Base-by-base conservation (phyloP, 1,140 invertebrate genomes). In the Zaprionus camerounensis region DNA sequence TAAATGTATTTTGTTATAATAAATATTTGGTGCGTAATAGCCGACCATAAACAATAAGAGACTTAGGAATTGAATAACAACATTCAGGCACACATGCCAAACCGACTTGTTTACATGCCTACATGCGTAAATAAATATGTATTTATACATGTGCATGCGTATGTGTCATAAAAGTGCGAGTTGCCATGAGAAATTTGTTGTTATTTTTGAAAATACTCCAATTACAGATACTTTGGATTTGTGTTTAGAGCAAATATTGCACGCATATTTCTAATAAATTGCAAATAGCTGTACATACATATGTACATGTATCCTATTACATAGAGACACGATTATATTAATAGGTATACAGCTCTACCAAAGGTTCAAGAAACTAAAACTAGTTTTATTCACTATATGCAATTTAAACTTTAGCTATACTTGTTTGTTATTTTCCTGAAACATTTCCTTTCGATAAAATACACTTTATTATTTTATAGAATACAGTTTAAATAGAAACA, bases 11-110 rank as follows among this genome's bases (percentile, higher is more conserved):
- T 75, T 55, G 11, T 69, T 65, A 59, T 57, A 65, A 46, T 65
- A 71, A 71, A 71, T 76, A 76, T 64, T 61, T 61, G 68, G 69
- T 76, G 73, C 73, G 73, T 76, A 76, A 65, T 65, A 61, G 13
- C 55, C 20, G 53, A 24, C 41, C 28, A 38, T 55, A 51, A 61
- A 72, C 67, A 86, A 83, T 57, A 78, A 53, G 49, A 64, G 24
- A 41, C 58, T 3, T 13, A 31, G 51, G 58, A 59, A 82, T 74
- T 69, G 24, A 71, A 85, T 73, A 84, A 82, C 76, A 82, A 80
- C 59, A 66, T 26, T 66, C 28, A 44, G 20, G 28, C 24, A 24
- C n/a, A 56, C 2, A 31, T 26, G 24, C 15, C 6, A 15, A 26
- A 24, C 3, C 53, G 26, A 26, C 51, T 51, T 51, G 55, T 20